Conservation (phyloP, 30 jellyfish, hydroid and myxozoan genomes). For the Phacellophora camtschatica region DNA sequence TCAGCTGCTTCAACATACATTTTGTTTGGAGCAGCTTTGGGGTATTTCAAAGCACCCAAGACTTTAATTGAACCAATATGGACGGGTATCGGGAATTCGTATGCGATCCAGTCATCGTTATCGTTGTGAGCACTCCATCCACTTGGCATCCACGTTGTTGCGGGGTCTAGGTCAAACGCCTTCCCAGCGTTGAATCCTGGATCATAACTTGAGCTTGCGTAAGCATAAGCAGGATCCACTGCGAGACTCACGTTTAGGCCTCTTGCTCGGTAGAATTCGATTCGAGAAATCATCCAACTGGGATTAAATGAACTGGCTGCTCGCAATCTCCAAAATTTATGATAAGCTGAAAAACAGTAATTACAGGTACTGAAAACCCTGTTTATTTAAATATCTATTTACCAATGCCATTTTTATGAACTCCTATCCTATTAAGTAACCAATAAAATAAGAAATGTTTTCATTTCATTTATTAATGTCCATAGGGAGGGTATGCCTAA, state of each 20-base stretch:
- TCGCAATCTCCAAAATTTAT: conserved; percentile 84
- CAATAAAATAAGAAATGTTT: too few relatives aligned
- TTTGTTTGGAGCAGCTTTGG: conserved; percentile 86
- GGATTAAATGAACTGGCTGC: conserved; percentile 92
- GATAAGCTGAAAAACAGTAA: conserved; percentile 61
- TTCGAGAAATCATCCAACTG: conserved; percentile 83
- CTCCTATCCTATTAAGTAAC: too few relatives aligned
- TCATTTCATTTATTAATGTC: too few relatives aligned
- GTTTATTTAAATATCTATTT: too few relatives aligned
- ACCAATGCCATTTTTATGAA: too few relatives aligned
- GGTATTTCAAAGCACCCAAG: conserved; percentile 63
- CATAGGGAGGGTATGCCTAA: too few relatives aligned
- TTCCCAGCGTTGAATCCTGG: conserved; percentile 82
- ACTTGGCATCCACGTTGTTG: conserved; percentile 94
- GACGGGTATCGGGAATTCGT: conserved; percentile 90
- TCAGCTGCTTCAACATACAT: conserved; percentile 89
- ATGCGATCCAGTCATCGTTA: conserved; percentile 93
- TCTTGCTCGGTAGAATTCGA: conserved; percentile 78
- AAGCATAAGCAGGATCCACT: conserved; percentile 58
- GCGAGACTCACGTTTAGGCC: conserved; percentile 68
- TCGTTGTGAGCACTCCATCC: conserved; percentile 92
- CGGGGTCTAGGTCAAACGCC: conserved; percentile 75
- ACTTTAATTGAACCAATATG: conserved; percentile 69
- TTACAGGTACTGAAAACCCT: too few relatives aligned
- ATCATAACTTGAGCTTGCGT: conserved; percentile 81